phyloP scores from a whole-genome alignment of 2,888 invertebrate species.

The Aradus depressus region DNA sequence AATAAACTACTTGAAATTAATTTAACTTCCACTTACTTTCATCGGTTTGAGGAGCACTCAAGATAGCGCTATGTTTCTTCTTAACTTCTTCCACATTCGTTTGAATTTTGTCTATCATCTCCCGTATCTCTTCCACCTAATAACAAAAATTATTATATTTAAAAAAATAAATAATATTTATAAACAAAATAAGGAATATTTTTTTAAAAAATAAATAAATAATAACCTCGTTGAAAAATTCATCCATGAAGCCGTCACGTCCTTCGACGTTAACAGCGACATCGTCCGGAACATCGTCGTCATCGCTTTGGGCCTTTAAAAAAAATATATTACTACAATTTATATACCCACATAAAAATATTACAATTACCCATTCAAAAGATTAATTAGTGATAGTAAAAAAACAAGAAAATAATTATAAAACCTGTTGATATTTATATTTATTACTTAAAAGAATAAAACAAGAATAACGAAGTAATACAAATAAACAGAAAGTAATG shows the following conservation, averaged over 20 bases:
- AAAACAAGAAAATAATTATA: too few species aligned
- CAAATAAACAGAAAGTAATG: neutral
- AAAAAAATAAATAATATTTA: neutral
- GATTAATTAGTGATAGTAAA: too few species aligned
- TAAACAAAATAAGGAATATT: neutral
- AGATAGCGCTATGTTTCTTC: constrained; percentile 98
- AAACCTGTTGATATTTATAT: too few species aligned
- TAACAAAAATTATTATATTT: constrained; percentile 25
- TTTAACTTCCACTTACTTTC: constrained; percentile 65
- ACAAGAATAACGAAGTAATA: neutral
- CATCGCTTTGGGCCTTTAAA: constrained; percentile 91
- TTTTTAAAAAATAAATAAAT: neutral
- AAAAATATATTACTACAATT: constrained; percentile 32
- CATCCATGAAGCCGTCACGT: constrained; percentile 93
- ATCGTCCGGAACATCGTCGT: constrained; percentile 89
- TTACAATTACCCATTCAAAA: too few species aligned
- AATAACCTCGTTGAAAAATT: constrained; percentile 95
- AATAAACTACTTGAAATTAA: neutral
- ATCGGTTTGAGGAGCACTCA: constrained; percentile 96
- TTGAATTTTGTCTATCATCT: constrained; percentile 99
- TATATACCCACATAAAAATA: too few species aligned
- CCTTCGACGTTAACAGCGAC: constrained; percentile 92
- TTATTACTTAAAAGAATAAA: too few species aligned
- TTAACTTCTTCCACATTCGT: constrained; percentile 99
- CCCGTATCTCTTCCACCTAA: constrained; percentile 97